These are phyloP conservation scores for Eudasyphora cyanicolor DNA, from an alignment of 2,888 invertebrate species.

Conservation along the genomic window DNA sequence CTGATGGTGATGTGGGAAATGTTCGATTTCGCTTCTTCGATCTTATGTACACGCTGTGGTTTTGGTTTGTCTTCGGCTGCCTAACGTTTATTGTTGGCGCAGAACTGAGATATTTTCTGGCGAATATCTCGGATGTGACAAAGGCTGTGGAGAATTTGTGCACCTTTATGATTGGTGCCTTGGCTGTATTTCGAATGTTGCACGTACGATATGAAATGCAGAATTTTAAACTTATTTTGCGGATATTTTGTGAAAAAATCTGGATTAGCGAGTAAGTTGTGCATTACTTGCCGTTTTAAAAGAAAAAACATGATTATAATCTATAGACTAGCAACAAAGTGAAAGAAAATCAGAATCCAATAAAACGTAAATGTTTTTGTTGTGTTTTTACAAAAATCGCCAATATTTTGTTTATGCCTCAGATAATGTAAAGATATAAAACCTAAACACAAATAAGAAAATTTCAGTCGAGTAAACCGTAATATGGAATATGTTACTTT, in stretches of 20 bases:
- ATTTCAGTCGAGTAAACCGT: too few species aligned
- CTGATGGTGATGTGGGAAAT: conserved; percentile 8
- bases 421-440: too few species aligned
- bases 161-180: conserved; percentile 32
- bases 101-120: conserved; percentile 25
- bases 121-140: conserved; percentile 26
- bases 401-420: too few species aligned
- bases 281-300: background rate
- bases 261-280: conserved; percentile 44
- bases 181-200: conserved; percentile 13
- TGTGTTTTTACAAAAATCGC: too few species aligned
- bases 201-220: conserved; percentile 1
- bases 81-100: background rate
- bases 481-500: too few species aligned
- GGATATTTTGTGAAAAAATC: conserved; percentile 34
- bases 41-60: background rate
- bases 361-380: too few species aligned
- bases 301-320: too few species aligned
- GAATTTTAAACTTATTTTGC: background rate
- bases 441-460: too few species aligned
- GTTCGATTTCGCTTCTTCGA: background rate
- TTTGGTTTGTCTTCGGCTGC: background rate
- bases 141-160: conserved; percentile 45
- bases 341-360: too few species aligned
- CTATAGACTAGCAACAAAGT: too few species aligned